Conservation (phyloP, 2,113 vertebrate species). For the Globicephala melas region DNA sequence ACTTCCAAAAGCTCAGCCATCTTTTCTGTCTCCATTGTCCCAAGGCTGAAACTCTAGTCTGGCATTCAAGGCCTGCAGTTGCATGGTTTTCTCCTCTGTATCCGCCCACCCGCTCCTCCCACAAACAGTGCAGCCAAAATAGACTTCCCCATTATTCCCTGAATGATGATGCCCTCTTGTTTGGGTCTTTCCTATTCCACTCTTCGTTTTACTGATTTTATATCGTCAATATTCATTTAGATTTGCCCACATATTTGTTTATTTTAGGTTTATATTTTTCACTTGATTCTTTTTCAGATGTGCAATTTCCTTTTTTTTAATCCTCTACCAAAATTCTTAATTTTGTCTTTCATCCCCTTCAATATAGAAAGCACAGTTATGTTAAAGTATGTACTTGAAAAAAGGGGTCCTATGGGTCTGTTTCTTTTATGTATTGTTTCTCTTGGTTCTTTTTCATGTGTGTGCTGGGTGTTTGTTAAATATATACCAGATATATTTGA, state of each 20-base stretch:
- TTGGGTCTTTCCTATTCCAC: neutral
- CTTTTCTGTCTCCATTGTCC: neutral
- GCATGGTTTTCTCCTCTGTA: neutral
- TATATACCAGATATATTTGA: neutral
- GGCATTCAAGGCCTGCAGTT: neutral
- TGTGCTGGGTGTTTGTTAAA: neutral
- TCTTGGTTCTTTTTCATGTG: neutral
- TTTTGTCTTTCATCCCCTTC: neutral
- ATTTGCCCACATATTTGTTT: neutral
- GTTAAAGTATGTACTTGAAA: neutral
- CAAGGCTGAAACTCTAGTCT: neutral
- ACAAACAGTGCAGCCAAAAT: too few relatives aligned
- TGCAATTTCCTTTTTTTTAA: neutral
- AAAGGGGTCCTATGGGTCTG: neutral
- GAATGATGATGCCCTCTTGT: neutral
- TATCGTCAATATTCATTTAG: neutral
- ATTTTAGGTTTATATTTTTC: neutral
- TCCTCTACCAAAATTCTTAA: neutral
- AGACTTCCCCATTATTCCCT: neutral
- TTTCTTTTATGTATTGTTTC: neutral
- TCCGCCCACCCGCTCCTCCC: accelerated
- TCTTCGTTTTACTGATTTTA: neutral
- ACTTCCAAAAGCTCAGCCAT: neutral
- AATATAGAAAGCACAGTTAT: neutral
- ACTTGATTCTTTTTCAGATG: neutral